A percentile compares a stretch with the other conserved stretches of the same genome.
Conservation (phyloP, 2,888 invertebrate genomes). For the Diaphora mendica region DNA sequence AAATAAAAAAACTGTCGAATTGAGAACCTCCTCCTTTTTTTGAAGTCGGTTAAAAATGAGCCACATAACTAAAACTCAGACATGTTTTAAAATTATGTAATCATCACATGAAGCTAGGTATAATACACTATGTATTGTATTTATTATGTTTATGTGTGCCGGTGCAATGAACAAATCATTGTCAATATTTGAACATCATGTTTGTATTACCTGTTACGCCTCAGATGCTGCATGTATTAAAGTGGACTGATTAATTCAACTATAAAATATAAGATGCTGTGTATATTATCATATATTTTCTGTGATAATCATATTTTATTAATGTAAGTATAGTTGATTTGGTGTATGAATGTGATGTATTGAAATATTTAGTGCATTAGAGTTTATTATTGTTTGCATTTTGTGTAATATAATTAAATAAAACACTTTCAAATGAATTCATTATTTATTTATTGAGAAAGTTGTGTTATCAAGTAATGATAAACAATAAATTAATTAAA, state of each 20-base stretch:
- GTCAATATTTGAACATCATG: not conserved
- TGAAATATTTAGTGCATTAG: constrained; percentile 2
- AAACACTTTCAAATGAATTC: constrained; percentile 64
- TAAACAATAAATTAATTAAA: constrained; percentile 84
- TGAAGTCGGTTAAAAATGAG: too few species aligned
- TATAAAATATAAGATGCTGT: constrained; percentile 17
- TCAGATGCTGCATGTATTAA: not conserved
- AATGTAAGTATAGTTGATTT: constrained; percentile 21
- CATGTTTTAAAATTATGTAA: not conserved
- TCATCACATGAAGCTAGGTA: not conserved
- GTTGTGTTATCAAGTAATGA: constrained; percentile 82
- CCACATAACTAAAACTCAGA: not conserved
- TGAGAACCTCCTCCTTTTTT: too few species aligned
- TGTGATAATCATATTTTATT: constrained; percentile 38
- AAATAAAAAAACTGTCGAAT: too few species aligned
- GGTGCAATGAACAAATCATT: not conserved
- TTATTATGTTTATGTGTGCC: not conserved
- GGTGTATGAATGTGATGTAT: not conserved
- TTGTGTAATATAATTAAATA: constrained; percentile 41
- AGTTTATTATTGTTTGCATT: constrained; percentile 12
- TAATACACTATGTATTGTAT: not conserved
- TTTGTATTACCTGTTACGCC: not conserved
- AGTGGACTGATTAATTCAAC: not conserved
- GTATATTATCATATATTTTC: constrained; percentile 27
- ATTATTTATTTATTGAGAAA: constrained; percentile 84